Evolutionary conservation across 2,888 invertebrate species (phyloP), one percentile per base, ranked within the genome.

Genomic region (Carterocephalus palaemon): DNA sequence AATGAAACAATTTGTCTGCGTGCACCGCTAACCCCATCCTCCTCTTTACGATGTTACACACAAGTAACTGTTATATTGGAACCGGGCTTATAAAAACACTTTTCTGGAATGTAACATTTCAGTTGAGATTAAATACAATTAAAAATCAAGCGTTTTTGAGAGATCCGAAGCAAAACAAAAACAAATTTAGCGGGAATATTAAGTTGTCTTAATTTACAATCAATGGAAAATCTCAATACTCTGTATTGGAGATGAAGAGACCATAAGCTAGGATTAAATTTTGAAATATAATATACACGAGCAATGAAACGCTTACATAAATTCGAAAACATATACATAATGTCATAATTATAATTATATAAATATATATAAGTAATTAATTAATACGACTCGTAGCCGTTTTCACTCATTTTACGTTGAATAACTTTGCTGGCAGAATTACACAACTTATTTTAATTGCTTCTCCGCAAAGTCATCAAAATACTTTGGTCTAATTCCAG

Each of bases 401-500:
- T 70, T 64, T 65, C 50, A 49, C 65, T 64, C 63, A 62, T 64
- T 62, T 58, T 54, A 62, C 52, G 56, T 62, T 69, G 76, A 79
- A 70, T 62, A 58, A 78, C 83, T 82, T 81, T 75, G 81, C 83
- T 64, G 61, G 61, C 64, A 54, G 62, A 75, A 76, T 79, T 10
- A 61, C 78, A 83, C 77, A 81, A 48, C n/a, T n/a, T 36, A 28
- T 34, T 22, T 29, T 17, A 22, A 43, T 22, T 53, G 57, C 48
- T 55, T 52, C 57, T 59, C 54, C 67, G 81, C 83, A 84, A 83
- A 85, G 82, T 70, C 70, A 78, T 83, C 83, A 75, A 75, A 81
- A 82, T 80, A 85, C 89, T 90, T 90, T 90, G 90, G 90, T 90
- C 89, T 88, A 88, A 87, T 88, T 90, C 90, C 90, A 90, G 90